Evolutionary conservation across 2,888 invertebrate species (phyloP).

Genomic region (Eupeodes luniger): DNA sequence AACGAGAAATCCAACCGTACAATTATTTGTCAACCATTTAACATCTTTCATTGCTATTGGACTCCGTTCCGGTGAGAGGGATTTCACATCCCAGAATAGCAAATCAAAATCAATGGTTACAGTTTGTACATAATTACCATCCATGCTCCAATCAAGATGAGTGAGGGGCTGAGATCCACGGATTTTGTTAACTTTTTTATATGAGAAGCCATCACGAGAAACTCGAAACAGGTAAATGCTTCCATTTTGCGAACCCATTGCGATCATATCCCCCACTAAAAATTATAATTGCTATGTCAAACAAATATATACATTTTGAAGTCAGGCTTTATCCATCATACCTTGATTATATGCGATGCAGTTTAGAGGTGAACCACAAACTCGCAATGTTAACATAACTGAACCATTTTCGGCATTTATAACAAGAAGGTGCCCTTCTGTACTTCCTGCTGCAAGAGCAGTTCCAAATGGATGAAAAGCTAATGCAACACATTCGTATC

Average conservation of each 20-base stretch:
- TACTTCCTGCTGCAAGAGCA: slow-evolving; percentile 94
- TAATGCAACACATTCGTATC: slow-evolving; percentile 94
- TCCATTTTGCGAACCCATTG: slow-evolving; percentile 96
- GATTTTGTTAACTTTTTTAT: slow-evolving; percentile 95
- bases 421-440: slow-evolving; percentile 94
- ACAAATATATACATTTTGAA: background rate
- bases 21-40: slow-evolving; percentile 95
- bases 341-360: slow-evolving; percentile 95
- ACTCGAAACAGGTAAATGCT: slow-evolving; percentile 91
- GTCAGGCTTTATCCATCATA: slow-evolving; percentile 81
- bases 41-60: slow-evolving; percentile 95
- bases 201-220: slow-evolving; percentile 94
- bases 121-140: slow-evolving; percentile 94
- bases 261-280: slow-evolving; percentile 93
- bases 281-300: background rate
- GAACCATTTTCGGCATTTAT: slow-evolving; percentile 94
- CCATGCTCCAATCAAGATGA: slow-evolving; percentile 96
- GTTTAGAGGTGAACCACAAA: slow-evolving; percentile 94
- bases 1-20: slow-evolving; percentile 93
- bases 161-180: slow-evolving; percentile 93
- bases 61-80: slow-evolving; percentile 93
- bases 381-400: slow-evolving; percentile 92
- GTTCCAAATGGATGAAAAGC: slow-evolving; percentile 95
- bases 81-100: slow-evolving; percentile 96
- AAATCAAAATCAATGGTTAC: slow-evolving; percentile 95